phyloP scores from a whole-genome alignment of 2,797 vertebrate species.

The Anguilla anguilla region DNA sequence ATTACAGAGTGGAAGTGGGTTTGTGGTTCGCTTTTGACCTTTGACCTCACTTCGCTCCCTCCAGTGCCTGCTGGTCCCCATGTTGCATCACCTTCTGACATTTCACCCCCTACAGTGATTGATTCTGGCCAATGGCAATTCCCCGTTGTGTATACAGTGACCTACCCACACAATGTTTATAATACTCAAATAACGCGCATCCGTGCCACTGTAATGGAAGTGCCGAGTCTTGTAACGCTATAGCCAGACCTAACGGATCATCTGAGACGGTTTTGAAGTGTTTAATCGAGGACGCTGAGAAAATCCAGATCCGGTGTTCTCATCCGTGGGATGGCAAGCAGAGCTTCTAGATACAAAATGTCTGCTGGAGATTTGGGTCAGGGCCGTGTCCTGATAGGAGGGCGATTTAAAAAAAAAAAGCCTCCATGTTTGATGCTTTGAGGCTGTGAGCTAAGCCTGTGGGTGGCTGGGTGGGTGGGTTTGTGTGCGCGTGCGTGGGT shows the following conservation, averaged over 20 bases:
- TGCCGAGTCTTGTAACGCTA: neutral
- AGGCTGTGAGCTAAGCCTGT: neutral
- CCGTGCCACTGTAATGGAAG: neutral
- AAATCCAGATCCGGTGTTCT: constrained; percentile 1
- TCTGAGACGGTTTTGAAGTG: neutral
- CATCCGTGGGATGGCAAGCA: neutral
- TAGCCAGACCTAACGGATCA: neutral
- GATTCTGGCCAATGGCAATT: neutral
- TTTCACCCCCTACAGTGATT: neutral
- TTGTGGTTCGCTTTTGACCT: neutral
- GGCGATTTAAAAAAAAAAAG: neutral
- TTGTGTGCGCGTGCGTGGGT: neutral
- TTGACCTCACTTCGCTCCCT: neutral
- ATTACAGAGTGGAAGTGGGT: neutral
- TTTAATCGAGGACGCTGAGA: neutral
- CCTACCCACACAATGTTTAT: neutral
- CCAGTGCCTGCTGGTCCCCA: neutral
- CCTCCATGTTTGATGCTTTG: neutral
- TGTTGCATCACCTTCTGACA: neutral
- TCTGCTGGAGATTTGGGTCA: neutral
- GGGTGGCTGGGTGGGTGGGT: neutral
- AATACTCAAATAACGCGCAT: neutral
- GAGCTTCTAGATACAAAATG: neutral
- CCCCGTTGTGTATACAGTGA: neutral
- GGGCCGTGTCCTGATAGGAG: neutral